Evolutionary conservation across 1,140 invertebrate species (phyloP).

Genomic region (Zelostemma sp.): DNA sequence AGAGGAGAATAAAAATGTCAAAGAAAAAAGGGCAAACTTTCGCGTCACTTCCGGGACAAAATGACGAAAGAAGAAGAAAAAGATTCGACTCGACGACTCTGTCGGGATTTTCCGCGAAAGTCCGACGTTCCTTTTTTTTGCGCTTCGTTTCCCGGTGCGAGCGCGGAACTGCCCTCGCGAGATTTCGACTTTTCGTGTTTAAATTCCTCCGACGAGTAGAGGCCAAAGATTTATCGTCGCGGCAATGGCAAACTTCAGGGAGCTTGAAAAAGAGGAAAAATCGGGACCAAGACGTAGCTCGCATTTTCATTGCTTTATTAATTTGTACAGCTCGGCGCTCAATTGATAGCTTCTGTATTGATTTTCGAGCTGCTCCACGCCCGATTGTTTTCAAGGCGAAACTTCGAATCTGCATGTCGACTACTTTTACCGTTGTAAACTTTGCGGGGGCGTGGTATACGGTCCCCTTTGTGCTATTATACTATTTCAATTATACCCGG

Average conservation of each 20-base stretch:
- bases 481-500: slow-evolving; percentile 37
- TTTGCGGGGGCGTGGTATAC: slow-evolving; percentile 32
- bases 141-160: slow-evolving; percentile 15
- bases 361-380: slow-evolving; percentile 5
- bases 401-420: slow-evolving; percentile 37
- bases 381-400: slow-evolving; percentile 39
- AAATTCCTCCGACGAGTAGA: slow-evolving; percentile 40
- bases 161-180: slow-evolving; percentile 43
- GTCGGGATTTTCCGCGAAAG: slow-evolving; percentile 40
- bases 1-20: neutral
- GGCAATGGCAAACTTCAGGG: slow-evolving; percentile 28
- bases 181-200: slow-evolving; percentile 46
- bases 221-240: slow-evolving; percentile 46
- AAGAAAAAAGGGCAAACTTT: slow-evolving; percentile 20
- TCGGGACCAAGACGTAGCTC: slow-evolving; percentile 18
- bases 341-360: too few species aligned
- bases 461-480: slow-evolving; percentile 33
- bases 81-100: slow-evolving; percentile 40
- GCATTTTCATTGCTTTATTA: slow-evolving; percentile 25
- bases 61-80: slow-evolving; percentile 33
- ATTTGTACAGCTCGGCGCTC: slow-evolving; percentile 4
- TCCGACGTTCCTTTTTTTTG: slow-evolving; percentile 38
- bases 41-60: slow-evolving; percentile 24
- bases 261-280: slow-evolving; percentile 6
- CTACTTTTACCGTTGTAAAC: slow-evolving; percentile 40